phyloP scores from a whole-genome alignment of 2,888 invertebrate genomes.

The Epiperipatus broadwayi region DNA sequence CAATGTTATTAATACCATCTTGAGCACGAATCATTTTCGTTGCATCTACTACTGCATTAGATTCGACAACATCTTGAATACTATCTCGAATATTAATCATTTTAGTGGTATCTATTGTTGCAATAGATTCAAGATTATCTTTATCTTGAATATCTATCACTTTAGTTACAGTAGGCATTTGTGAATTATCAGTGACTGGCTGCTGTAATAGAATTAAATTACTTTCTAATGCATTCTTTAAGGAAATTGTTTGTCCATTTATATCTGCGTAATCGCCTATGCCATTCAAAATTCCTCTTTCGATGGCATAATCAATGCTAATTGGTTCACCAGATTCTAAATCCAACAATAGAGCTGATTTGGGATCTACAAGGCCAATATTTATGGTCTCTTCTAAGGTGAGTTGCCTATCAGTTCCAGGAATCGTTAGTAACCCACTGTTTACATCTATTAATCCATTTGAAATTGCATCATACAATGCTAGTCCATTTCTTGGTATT shows the following conservation, averaged over 20 bases:
- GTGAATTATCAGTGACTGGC: too few relatives aligned
- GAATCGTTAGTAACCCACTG: constrained; percentile 63
- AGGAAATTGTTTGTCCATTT: constrained; percentile 36
- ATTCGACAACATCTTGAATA: too few relatives aligned
- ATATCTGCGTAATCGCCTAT: constrained; percentile 47
- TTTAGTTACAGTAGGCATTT: too few relatives aligned
- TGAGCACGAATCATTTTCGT: too few relatives aligned
- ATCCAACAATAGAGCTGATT: constrained; percentile 62
- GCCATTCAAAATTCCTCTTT: constrained; percentile 53
- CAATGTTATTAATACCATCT: too few relatives aligned
- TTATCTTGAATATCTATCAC: too few relatives aligned
- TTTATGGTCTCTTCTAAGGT: constrained; percentile 70
- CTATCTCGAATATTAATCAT: too few relatives aligned
- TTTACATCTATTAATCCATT: constrained; percentile 60
- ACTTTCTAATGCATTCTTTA: constrained; percentile 51
- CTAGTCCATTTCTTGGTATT: constrained; percentile 63
- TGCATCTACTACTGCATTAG: too few relatives aligned
- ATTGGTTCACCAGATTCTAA: constrained; percentile 44
- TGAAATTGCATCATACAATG: constrained; percentile 58
- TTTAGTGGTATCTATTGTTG: too few relatives aligned
- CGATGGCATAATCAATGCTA: constrained; percentile 48
- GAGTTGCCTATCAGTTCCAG: constrained; percentile 61
- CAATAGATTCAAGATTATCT: too few relatives aligned
- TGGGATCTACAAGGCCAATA: constrained; percentile 60
- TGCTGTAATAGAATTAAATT: constrained; percentile 44